phyloP scores from a whole-genome alignment of 2,888 invertebrate species.

The Pyrrhosoma nymphula region DNA sequence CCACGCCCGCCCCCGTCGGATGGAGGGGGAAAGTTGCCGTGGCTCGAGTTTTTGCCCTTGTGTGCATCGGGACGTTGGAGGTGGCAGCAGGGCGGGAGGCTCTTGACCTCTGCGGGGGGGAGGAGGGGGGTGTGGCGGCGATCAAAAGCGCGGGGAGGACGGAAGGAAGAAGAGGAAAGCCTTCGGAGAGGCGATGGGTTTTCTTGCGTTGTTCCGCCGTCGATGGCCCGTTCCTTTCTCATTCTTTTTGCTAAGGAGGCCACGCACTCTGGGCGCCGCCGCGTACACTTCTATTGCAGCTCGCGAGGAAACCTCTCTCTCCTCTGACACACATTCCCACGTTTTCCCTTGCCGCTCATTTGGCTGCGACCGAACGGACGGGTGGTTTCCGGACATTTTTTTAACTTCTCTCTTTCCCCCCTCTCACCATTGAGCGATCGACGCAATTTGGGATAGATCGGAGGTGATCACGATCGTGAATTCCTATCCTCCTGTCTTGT shows the following conservation, averaged over 20 bases:
- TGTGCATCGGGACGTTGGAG: neutral
- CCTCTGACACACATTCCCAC: constrained; percentile 56
- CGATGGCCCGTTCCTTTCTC: neutral
- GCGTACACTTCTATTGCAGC: neutral
- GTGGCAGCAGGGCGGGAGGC: constrained; percentile 7
- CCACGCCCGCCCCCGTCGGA: neutral
- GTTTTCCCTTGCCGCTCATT: constrained; percentile 15
- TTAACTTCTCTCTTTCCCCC: neutral
- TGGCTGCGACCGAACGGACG: neutral
- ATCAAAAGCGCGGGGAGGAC: neutral
- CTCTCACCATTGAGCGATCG: neutral
- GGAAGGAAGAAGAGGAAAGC: neutral
- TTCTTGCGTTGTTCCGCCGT: neutral
- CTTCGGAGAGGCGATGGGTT: neutral
- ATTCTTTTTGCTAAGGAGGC: neutral
- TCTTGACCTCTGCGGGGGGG: constrained; percentile 38
- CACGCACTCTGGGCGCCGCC: neutral
- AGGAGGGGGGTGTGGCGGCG: neutral
- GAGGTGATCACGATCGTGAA: neutral
- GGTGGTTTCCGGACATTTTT: constrained; percentile 36
- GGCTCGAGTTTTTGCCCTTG: constrained; percentile 58
- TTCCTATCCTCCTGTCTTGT: neutral
- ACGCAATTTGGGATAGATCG: neutral
- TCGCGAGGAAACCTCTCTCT: neutral
- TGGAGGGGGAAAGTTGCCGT: neutral